Percentiles rank a stretch among this genome's conserved stretches.
Conservation (phyloP, 2,797 vertebrate species). For the Falco cherrug region DNA sequence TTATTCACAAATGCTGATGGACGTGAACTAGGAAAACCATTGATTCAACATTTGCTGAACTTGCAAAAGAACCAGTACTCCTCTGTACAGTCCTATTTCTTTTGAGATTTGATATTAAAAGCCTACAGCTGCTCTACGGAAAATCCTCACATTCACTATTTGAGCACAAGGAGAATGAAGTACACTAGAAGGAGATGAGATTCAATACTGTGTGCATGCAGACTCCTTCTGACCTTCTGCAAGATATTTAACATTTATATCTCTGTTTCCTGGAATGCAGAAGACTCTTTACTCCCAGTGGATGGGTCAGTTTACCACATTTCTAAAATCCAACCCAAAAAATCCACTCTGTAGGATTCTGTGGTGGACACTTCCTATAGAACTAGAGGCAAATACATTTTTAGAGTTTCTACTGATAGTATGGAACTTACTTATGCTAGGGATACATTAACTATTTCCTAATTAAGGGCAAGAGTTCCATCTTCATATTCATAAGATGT, state of each 20-base stretch:
- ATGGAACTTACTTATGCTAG: background rate
- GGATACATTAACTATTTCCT: background rate
- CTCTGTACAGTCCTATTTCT: background rate
- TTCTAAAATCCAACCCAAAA: background rate
- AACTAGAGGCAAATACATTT: background rate
- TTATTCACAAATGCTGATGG: background rate
- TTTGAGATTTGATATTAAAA: background rate
- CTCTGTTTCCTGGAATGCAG: background rate
- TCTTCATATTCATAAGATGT: background rate
- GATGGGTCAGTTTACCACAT: background rate
- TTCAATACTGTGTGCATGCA: background rate
- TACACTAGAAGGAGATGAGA: background rate
- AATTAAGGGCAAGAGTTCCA: background rate
- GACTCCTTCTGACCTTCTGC: background rate
- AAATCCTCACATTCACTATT: background rate
- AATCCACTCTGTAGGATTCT: background rate
- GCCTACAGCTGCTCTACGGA: background rate
- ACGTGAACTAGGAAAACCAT: background rate
- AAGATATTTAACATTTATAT: background rate
- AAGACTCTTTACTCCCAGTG: background rate
- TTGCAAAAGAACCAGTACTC: background rate
- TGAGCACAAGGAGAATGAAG: background rate
- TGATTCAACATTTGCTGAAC: background rate
- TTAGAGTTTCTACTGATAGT: background rate
- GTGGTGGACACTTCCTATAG: background rate